These are phyloP conservation scores for Itoplectis maculator DNA, from an alignment of 2,888 invertebrate species.

Conservation along the genomic window DNA sequence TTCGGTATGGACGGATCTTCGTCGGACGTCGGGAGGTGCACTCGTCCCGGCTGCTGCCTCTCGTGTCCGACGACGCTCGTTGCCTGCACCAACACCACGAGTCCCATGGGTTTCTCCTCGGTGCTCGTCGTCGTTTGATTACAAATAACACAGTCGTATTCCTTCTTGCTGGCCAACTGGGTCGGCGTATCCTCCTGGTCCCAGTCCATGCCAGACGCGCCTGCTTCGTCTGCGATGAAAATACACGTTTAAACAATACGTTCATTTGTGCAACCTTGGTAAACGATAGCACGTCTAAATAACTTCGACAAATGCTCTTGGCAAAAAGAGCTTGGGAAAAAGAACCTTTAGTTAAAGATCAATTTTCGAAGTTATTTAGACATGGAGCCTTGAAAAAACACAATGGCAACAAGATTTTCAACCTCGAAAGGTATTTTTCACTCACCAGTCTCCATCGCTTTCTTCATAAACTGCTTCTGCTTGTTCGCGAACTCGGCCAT, in stretches of 20 bases:
- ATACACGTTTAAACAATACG: neutral
- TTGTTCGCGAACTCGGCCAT: slow-evolving; percentile 97
- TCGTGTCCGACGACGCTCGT: slow-evolving; percentile 95
- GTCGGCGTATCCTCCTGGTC: slow-evolving; percentile 87
- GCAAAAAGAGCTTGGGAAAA: too few species aligned
- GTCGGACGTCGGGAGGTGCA: slow-evolving; percentile 88
- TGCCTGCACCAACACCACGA: slow-evolving; percentile 94
- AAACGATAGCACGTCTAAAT: too few species aligned
- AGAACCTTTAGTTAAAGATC: too few species aligned
- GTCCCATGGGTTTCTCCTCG: slow-evolving; percentile 93
- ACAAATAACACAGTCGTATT: slow-evolving; percentile 98
- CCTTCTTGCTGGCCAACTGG: slow-evolving; percentile 86
- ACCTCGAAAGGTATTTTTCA: slow-evolving; percentile 45
- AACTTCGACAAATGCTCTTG: neutral
- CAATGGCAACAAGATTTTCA: neutral
- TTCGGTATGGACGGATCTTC: slow-evolving; percentile 87
- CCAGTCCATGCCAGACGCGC: slow-evolving; percentile 87
- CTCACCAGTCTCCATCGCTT: slow-evolving; percentile 88
- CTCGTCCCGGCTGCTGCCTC: slow-evolving; percentile 86
- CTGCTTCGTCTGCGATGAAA: slow-evolving; percentile 82
- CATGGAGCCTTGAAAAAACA: neutral
- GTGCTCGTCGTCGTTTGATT: slow-evolving; percentile 95
- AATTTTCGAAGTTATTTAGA: too few species aligned
- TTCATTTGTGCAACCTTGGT: neutral
- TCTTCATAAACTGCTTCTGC: slow-evolving; percentile 96